These are phyloP conservation scores for Ditula angustiorana DNA, from an alignment of 2,888 invertebrate genomes.

Conservation along the genomic window DNA sequence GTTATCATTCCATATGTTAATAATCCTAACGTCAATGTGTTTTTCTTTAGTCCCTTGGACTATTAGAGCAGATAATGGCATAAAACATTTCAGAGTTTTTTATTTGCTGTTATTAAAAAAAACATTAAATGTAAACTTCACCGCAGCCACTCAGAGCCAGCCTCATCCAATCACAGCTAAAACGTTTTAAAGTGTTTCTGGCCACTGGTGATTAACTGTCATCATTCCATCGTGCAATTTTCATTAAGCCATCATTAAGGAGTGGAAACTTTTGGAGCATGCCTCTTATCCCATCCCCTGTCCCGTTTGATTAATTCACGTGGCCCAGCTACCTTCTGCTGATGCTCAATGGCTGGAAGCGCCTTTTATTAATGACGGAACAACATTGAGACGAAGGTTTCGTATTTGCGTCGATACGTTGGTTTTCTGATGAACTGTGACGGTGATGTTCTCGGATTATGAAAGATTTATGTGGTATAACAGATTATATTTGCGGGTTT, in stretches of 20 bases:
- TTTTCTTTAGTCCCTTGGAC: no score
- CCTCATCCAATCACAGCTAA: slow-evolving; percentile 24
- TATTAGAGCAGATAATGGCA: no score
- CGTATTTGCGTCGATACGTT: slow-evolving; percentile 12
- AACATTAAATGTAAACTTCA: neutral
- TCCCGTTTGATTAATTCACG: slow-evolving; percentile 72
- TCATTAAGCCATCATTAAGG: slow-evolving; percentile 73
- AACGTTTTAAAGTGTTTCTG: slow-evolving; percentile 43
- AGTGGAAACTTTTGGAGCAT: slow-evolving; percentile 65
- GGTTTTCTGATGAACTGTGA: neutral
- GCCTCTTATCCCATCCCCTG: slow-evolving; percentile 67
- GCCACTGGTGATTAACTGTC: slow-evolving; percentile 56
- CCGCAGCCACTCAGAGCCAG: neutral
- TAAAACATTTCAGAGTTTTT: no score
- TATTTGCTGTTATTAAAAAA: neutral
- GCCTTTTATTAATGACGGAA: slow-evolving; percentile 33
- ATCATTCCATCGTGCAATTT: slow-evolving; percentile 64
- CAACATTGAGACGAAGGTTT: slow-evolving; percentile 5
- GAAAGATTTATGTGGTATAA: neutral
- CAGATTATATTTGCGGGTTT: no score
- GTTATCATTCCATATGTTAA: no score
- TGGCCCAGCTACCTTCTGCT: slow-evolving; percentile 45
- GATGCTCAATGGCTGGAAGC: slow-evolving; percentile 36
- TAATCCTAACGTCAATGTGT: no score
- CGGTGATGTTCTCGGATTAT: neutral